phyloP scores from a whole-genome alignment of 2,797 vertebrate species.

The Vultur gryphus region DNA sequence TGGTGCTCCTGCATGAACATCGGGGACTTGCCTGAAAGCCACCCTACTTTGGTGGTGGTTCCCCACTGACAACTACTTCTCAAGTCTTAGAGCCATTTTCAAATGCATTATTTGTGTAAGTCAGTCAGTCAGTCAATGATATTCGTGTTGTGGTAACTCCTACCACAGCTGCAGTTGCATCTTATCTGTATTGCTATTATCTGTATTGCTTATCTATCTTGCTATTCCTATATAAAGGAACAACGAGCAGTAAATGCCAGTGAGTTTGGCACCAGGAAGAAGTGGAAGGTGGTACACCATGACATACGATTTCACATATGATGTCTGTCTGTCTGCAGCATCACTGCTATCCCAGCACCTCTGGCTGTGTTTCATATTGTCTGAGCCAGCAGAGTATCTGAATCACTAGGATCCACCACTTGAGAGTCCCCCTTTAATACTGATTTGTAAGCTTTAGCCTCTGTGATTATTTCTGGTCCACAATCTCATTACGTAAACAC shows the following conservation, averaged over 20 bases:
- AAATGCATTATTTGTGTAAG: background rate
- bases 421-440: background rate
- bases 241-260: background rate
- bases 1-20: background rate
- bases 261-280: background rate
- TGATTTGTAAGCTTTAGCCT: background rate
- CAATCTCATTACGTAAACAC: constrained; percentile 31
- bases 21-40: background rate
- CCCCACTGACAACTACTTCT: background rate
- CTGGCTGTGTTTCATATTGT: background rate
- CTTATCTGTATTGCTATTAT: background rate
- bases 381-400: background rate
- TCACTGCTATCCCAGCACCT: background rate
- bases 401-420: background rate
- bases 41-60: background rate
- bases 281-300: background rate
- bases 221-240: background rate
- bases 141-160: background rate
- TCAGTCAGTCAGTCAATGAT: background rate
- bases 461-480: constrained; percentile 3
- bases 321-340: background rate
- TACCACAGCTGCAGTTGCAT: background rate
- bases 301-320: background rate
- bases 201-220: background rate
- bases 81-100: background rate